Percentiles rank a stretch among this genome's conserved stretches.
These are phyloP conservation scores for Zygaena filipendulae DNA, from an alignment of 2,888 invertebrate genomes.

Conservation along the genomic window DNA sequence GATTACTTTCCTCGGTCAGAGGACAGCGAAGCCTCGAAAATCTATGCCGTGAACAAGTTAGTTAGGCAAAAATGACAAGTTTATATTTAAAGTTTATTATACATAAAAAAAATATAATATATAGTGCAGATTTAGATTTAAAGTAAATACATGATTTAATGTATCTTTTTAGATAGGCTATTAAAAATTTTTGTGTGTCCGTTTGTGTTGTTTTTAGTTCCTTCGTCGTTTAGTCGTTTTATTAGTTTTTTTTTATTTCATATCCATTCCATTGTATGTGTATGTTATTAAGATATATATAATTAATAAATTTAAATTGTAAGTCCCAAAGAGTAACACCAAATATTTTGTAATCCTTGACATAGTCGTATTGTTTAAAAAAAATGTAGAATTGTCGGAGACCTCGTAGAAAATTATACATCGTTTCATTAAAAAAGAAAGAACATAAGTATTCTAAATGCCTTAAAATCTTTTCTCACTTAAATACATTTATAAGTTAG, in stretches of 20 bases:
- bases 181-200: slow-evolving; percentile 35
- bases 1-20: neutral
- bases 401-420: too few relatives aligned
- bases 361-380: slow-evolving; percentile 21
- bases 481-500: too few relatives aligned
- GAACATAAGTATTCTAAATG: too few relatives aligned
- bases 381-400: slow-evolving; percentile 27
- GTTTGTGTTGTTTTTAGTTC: slow-evolving; percentile 19
- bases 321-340: slow-evolving; percentile 50
- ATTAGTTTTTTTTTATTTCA: slow-evolving; percentile 17
- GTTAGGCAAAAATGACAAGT: slow-evolving; percentile 54
- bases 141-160: slow-evolving; percentile 26
- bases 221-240: slow-evolving; percentile 18
- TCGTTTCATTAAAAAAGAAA: too few relatives aligned
- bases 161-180: slow-evolving; percentile 54
- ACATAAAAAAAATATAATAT: slow-evolving; percentile 31
- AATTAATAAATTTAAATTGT: slow-evolving; percentile 22
- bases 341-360: slow-evolving; percentile 37
- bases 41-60: slow-evolving; percentile 21
- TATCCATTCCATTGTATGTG: slow-evolving; percentile 27
- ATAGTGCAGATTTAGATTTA: slow-evolving; percentile 33
- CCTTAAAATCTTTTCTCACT: too few relatives aligned
- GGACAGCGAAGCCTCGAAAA: neutral
- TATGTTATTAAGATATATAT: slow-evolving; percentile 28
- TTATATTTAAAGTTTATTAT: slow-evolving; percentile 43